Conservation (phyloP, 2,888 invertebrate species). For the Mactromeris polynyma region DNA sequence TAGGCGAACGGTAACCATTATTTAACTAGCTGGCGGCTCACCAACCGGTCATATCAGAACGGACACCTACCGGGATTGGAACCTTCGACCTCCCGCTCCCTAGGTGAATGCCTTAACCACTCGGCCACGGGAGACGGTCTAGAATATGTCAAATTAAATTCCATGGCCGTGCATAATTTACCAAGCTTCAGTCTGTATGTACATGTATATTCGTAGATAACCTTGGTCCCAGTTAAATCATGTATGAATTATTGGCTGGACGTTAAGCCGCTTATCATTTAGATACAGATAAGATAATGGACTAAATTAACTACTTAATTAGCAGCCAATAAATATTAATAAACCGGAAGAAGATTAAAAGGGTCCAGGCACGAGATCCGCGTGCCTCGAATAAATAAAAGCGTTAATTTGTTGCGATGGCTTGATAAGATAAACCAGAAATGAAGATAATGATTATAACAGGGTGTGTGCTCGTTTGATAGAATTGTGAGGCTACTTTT, state of each 20-base stretch:
- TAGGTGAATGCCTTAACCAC: too few species aligned
- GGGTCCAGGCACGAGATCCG: background rate
- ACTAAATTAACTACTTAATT: background rate
- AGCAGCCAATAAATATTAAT: constrained; percentile 18
- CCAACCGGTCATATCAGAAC: too few species aligned
- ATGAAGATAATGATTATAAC: background rate
- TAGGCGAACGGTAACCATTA: too few species aligned
- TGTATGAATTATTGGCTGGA: background rate
- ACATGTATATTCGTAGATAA: too few species aligned
- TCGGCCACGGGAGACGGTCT: too few species aligned
- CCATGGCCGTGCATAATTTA: too few species aligned
- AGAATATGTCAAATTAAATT: too few species aligned
- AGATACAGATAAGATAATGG: constrained; percentile 11
- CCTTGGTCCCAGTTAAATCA: background rate
- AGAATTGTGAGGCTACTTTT: background rate
- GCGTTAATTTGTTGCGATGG: constrained; percentile 10
- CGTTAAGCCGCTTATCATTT: background rate
- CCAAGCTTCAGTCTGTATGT: too few species aligned
- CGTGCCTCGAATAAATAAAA: constrained; percentile 9
- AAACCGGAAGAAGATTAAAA: constrained; percentile 18
- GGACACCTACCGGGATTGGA: too few species aligned
- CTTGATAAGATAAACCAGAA: constrained; percentile 11
- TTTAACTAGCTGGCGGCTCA: too few species aligned
- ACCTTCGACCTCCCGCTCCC: too few species aligned
- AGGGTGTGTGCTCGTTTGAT: background rate